phyloP scores from a whole-genome alignment of 2,888 invertebrate genomes.

The Meiosimyza decipiens region DNA sequence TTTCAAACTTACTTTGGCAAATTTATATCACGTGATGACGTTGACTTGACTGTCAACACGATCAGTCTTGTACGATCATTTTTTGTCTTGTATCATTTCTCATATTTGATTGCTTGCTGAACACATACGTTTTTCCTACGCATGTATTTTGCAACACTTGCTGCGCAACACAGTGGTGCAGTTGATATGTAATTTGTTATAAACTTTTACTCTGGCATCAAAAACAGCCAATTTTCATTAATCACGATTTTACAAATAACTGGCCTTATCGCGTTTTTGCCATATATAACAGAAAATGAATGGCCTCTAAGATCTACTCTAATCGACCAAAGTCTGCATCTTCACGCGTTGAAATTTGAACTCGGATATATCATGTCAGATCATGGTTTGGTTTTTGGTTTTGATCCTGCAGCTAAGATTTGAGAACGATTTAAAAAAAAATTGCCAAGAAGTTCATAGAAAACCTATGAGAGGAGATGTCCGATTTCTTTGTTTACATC shows the following conservation, averaged over 20 bases:
- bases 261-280: not conserved
- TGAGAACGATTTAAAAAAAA: too few relatives aligned
- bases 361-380: too few relatives aligned
- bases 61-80: slow-evolving; percentile 7
- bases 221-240: not conserved
- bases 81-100: not conserved
- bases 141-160: slow-evolving; percentile 26
- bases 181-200: not conserved
- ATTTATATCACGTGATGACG: slow-evolving; percentile 34
- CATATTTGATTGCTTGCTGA: slow-evolving; percentile 12
- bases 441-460: too few relatives aligned
- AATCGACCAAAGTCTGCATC: too few relatives aligned
- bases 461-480: too few relatives aligned
- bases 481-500: too few relatives aligned
- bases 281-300: too few relatives aligned
- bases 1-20: slow-evolving; percentile 20
- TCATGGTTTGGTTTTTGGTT: too few relatives aligned
- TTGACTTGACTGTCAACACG: slow-evolving; percentile 23
- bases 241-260: not conserved
- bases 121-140: too few relatives aligned
- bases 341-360: too few relatives aligned
- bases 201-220: not conserved
- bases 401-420: too few relatives aligned
- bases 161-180: slow-evolving; percentile 8
- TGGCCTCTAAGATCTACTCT: too few relatives aligned